A percentile compares a stretch with the other conserved stretches of the same genome.
phyloP scores from a whole-genome alignment of 2,113 vertebrate genomes.

The Machaerirhynchus nigripectus region DNA sequence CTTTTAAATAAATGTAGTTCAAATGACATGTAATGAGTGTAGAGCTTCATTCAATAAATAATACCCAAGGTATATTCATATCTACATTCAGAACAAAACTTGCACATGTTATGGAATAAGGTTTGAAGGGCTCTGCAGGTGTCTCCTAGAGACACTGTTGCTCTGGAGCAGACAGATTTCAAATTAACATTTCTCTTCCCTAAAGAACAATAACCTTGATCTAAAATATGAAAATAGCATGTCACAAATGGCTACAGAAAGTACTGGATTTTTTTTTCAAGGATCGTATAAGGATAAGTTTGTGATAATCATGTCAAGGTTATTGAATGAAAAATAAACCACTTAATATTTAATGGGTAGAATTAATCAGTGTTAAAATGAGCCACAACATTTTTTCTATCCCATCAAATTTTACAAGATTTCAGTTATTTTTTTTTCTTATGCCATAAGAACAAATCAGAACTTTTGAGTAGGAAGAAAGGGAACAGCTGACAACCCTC shows the following conservation, averaged over 20 bases:
- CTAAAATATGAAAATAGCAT: neutral
- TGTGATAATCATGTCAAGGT: neutral
- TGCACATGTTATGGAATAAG: neutral
- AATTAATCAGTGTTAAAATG: neutral
- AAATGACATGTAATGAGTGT: neutral
- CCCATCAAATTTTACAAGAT: neutral
- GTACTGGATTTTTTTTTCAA: neutral
- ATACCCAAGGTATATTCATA: neutral
- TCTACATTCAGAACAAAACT: constrained; percentile 9
- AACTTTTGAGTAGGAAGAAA: neutral
- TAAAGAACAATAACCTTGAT: constrained; percentile 21
- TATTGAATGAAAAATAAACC: neutral
- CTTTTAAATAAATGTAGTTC: constrained; percentile 28
- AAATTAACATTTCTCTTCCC: neutral
- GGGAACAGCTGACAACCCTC: neutral
- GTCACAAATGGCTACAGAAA: neutral
- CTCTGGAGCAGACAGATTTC: neutral
- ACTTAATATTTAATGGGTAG: neutral
- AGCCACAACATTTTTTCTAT: neutral
- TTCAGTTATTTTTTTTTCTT: neutral
- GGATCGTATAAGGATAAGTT: neutral
- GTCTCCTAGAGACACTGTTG: neutral
- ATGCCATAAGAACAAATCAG: neutral
- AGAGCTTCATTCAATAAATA: neutral
- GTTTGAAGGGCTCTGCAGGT: constrained; percentile 13